Evolutionary conservation across 2,888 invertebrate genomes (phyloP), one percentile per base, ranked within the genome.

Genomic region (Choristoneura rosaceana): DNA sequence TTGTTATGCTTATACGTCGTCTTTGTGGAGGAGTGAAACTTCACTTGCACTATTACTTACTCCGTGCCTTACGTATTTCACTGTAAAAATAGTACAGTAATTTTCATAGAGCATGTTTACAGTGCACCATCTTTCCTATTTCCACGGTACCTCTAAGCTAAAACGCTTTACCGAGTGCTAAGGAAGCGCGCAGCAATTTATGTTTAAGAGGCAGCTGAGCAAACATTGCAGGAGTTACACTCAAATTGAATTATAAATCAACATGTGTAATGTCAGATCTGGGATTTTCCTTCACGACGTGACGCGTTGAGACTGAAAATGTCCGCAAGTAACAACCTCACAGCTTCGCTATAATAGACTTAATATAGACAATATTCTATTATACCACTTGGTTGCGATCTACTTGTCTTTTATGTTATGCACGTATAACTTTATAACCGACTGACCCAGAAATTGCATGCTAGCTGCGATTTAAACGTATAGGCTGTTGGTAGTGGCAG

Each of bases 221-320:
- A 73, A 73, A 69, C 64, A 64, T 66, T 55, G 52, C 55, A 41
- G 50, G 59, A 47, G 47, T 45, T 64, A 55, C 64, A 69, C 50
- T 60, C 60, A 73, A 73, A 73, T 73, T 69, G 73, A 69, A 69
- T 69, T 45, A 71, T 45, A 69, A 62, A 69, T 69, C 69, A 69
- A 62, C 62, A 62, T 58, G 58, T 52, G 41, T 45, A 58, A 70
- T 60, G 65, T 60, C 50, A 70, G 65, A 50, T 47, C 38, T 41
- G 60, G 47, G 41, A 25, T 50, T 25, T 41, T 41, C 45, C 15
- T 64, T 34, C 9, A 45, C 12, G 12, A 8, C 12, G 55, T 55
- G 25, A 55, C 25, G 55, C 10, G 55, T 4, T 4, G 25, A 25
- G 55, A 55, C 55, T 55, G 55, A 52, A 52, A 52, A 52, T 25